Percentiles rank a stretch among this genome's conserved stretches.
Evolutionary conservation across 2,797 vertebrate species (phyloP).

Genomic region (Melanotaenia trifasciata): DNA sequence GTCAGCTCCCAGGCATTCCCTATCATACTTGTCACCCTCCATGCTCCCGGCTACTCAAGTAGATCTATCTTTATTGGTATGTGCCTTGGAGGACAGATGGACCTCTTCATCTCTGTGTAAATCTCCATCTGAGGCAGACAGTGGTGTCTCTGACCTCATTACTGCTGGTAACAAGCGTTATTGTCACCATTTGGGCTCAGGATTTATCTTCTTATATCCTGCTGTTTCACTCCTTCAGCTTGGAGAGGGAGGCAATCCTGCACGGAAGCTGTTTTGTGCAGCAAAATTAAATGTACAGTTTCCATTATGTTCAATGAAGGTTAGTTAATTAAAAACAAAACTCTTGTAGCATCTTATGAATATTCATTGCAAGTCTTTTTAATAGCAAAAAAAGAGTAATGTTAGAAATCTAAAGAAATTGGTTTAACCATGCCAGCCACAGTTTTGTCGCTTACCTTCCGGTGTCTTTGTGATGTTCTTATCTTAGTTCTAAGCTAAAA

Average conservation of each 20-base stretch:
- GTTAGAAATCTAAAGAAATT: neutral
- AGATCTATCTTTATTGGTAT: conserved; percentile 64
- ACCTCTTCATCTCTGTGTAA: conserved; percentile 73
- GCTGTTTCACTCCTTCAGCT: conserved; percentile 26
- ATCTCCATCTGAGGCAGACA: conserved; percentile 80
- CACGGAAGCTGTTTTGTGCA: neutral
- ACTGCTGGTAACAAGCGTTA: conserved; percentile 74
- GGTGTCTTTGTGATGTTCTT: neutral
- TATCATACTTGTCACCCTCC: conserved; percentile 40
- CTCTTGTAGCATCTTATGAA: neutral
- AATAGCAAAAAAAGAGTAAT: neutral
- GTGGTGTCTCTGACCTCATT: conserved; percentile 81
- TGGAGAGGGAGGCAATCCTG: neutral
- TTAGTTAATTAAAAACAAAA: neutral
- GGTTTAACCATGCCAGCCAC: neutral
- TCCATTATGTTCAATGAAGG: neutral
- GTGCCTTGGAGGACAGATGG: conserved; percentile 61
- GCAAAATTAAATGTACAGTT: neutral
- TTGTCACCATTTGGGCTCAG: conserved; percentile 66
- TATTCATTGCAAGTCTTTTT: neutral
- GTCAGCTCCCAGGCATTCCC: conserved; percentile 22
- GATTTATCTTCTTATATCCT: conserved; percentile 73
- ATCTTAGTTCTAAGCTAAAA: neutral
- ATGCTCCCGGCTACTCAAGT: conserved; percentile 31
- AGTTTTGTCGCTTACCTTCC: no score